A percentile compares a stretch with the other conserved stretches of the same genome.
Evolutionary conservation across 2,113 vertebrate genomes (phyloP).

Genomic region (Antennarius striatus): DNA sequence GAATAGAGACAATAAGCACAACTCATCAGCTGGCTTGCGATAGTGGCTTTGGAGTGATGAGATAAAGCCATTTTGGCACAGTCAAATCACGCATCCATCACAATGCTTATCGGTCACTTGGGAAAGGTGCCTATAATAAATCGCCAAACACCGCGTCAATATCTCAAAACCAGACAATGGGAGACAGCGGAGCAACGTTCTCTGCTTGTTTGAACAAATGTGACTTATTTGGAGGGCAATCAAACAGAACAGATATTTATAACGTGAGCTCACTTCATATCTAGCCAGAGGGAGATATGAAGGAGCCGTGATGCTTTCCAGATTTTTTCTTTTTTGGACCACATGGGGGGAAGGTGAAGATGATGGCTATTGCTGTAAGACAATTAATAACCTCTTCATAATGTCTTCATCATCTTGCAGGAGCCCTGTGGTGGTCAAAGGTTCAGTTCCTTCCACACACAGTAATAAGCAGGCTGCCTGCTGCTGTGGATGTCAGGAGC

Average conservation of each 20-base stretch:
- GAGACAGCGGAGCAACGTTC: slow-evolving; percentile 55
- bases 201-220: slow-evolving; percentile 74
- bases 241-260: slow-evolving; percentile 71
- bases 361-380: slow-evolving; percentile 15
- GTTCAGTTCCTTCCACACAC: slow-evolving; percentile 21
- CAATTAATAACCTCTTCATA: slow-evolving; percentile 45
- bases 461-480: slow-evolving; percentile 22
- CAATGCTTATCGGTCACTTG: slow-evolving; percentile 75
- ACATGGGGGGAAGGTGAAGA: slow-evolving; percentile 34
- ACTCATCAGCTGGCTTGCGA: slow-evolving; percentile 63
- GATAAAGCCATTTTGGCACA: slow-evolving; percentile 76
- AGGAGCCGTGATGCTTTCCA: slow-evolving; percentile 68
- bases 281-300: slow-evolving; percentile 50
- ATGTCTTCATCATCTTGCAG: slow-evolving; percentile 12
- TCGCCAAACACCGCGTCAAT: slow-evolving; percentile 61
- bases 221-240: slow-evolving; percentile 77
- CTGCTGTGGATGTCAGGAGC: slow-evolving; percentile 1
- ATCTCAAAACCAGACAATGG: slow-evolving; percentile 69
- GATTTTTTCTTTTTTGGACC: slow-evolving; percentile 40
- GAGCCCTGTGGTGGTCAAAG: slow-evolving; percentile 24
- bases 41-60: slow-evolving; percentile 61
- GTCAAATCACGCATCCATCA: slow-evolving; percentile 76
- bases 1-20: slow-evolving; percentile 44
- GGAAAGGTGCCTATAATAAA: slow-evolving; percentile 78
- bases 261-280: slow-evolving; percentile 69